Evolutionary conservation across 2,797 vertebrate species (phyloP).

Genomic region (Cuniculus paca): DNA sequence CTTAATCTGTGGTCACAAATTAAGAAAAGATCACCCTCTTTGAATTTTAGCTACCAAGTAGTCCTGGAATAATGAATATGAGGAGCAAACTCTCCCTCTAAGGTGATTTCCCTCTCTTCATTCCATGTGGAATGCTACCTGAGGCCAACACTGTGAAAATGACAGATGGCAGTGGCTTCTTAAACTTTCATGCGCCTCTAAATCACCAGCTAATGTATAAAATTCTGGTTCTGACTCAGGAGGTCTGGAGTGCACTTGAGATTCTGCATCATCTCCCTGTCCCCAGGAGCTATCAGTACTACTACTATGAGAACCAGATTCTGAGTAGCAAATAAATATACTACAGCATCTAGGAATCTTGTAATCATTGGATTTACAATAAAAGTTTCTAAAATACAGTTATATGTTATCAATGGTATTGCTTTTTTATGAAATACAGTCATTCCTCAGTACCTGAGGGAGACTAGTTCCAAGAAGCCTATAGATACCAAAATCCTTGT

Average conservation of each 20-base stretch:
- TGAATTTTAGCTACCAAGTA: neutral
- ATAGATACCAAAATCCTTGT: neutral
- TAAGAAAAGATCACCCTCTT: neutral
- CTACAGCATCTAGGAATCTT: neutral
- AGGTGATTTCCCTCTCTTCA: neutral
- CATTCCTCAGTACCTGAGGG: neutral
- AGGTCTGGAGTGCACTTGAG: neutral
- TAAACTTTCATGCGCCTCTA: neutral
- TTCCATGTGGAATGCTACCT: neutral
- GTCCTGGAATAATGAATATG: neutral
- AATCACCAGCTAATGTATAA: neutral
- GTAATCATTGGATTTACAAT: neutral
- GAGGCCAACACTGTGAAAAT: neutral
- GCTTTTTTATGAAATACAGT: neutral
- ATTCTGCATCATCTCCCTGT: neutral
- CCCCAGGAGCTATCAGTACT: too few relatives aligned
- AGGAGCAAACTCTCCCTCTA: neutral
- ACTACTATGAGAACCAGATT: neutral
- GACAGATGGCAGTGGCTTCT: neutral
- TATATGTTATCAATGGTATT: neutral
- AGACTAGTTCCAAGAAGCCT: neutral
- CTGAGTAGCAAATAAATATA: neutral
- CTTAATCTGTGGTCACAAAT: neutral
- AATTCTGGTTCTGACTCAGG: neutral
- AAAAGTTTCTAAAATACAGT: neutral